Evolutionary conservation across 2,113 vertebrate genomes (phyloP).

Genomic region (Prietella phreatophila): DNA sequence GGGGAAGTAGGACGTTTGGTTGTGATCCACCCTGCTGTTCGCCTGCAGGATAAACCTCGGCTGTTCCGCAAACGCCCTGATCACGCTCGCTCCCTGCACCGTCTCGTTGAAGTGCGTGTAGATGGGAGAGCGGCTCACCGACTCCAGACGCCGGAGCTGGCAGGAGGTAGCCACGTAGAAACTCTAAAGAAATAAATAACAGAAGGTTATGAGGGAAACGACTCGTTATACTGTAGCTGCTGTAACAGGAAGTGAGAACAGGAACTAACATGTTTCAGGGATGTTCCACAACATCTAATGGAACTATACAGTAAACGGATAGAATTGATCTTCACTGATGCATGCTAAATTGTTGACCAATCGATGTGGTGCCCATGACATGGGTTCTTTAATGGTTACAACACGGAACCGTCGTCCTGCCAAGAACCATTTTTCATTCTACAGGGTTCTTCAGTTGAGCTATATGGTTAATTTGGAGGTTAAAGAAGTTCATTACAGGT

Average conservation of each 20-base stretch:
- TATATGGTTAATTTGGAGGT: too few species aligned
- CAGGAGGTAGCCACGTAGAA: slow-evolving; percentile 88
- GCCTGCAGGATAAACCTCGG: slow-evolving; percentile 75
- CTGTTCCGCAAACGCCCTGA: slow-evolving; percentile 84
- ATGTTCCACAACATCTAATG: too few species aligned
- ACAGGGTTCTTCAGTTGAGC: too few species aligned
- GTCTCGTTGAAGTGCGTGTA: slow-evolving; percentile 92
- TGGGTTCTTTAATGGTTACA: too few species aligned
- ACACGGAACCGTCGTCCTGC: too few species aligned
- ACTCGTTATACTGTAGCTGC: too few species aligned
- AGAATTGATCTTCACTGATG: too few species aligned
- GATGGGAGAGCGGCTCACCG: slow-evolving; percentile 84
- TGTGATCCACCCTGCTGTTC: slow-evolving; percentile 78
- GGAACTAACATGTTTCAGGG: too few species aligned
- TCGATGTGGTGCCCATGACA: not conserved
- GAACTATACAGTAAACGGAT: too few species aligned
- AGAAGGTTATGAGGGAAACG: not conserved
- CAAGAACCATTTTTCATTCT: too few species aligned
- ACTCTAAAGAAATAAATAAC: slow-evolving; percentile 64
- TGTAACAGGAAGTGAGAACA: too few species aligned
- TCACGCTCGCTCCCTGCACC: slow-evolving; percentile 80
- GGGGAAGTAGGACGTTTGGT: slow-evolving; percentile 83
- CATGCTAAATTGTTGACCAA: not conserved
- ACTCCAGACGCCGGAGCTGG: slow-evolving; percentile 86
- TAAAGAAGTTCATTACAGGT: too few species aligned